Conservation (phyloP, 2,888 invertebrate genomes). For the Stenoptilia bipunctidactyla region DNA sequence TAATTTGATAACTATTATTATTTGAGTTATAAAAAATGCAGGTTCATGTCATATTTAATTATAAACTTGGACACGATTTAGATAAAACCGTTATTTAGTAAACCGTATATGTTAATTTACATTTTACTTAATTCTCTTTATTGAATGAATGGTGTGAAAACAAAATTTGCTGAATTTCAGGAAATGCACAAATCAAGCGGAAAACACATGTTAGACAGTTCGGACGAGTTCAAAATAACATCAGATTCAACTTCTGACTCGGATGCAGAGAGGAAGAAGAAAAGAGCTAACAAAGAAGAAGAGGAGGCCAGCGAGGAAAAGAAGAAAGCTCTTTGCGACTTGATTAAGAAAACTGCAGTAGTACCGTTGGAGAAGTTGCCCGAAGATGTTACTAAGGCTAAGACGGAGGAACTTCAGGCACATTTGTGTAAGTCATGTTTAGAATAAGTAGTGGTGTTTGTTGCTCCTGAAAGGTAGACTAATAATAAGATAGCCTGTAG, state of each 20-base stretch:
- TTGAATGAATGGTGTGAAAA: no score
- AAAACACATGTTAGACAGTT: slow-evolving; percentile 66
- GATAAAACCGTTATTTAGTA: no score
- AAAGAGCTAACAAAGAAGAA: slow-evolving; percentile 35
- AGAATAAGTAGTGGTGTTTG: no score
- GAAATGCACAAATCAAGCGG: slow-evolving; percentile 67
- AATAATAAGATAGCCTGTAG: no score
- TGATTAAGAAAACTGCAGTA: slow-evolving; percentile 46
- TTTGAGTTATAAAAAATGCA: no score
- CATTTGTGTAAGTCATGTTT: slow-evolving; percentile 31
- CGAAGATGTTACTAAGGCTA: slow-evolving; percentile 45
- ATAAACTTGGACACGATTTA: no score
- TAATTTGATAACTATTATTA: no score
- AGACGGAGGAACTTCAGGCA: slow-evolving; percentile 43
- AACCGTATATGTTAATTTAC: no score
- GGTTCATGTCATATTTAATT: no score
- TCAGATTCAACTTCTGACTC: slow-evolving; percentile 36
- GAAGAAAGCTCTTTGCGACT: slow-evolving; percentile 33
- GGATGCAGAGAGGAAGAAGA: slow-evolving; percentile 38
- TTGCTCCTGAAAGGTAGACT: no score
- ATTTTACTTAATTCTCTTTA: no score
- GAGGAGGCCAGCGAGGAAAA: slow-evolving; percentile 28
- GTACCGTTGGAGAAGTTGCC: slow-evolving; percentile 55
- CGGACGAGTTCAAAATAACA: slow-evolving; percentile 58
- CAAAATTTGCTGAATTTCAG: slow-evolving; percentile 23